A percentile compares a stretch with the other conserved stretches of the same genome.
These are phyloP conservation scores for Argyresthia albistria DNA, from an alignment of 2,888 invertebrate species.

Conservation along the genomic window DNA sequence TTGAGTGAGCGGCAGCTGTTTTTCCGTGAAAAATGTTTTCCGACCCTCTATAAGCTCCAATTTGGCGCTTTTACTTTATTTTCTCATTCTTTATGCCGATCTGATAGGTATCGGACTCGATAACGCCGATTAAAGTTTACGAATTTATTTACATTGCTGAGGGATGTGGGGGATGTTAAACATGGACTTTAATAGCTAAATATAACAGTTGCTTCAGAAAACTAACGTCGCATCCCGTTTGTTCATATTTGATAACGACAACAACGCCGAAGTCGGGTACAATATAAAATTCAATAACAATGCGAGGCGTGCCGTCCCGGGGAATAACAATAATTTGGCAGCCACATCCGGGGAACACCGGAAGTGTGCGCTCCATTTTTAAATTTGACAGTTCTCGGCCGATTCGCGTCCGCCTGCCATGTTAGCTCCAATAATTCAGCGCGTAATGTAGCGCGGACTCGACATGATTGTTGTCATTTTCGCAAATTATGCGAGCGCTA, in stretches of 20 bases:
- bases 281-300: constrained; percentile 64
- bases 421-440: constrained; percentile 35
- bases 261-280: constrained; percentile 43
- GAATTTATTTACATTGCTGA: neutral
- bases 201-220: neutral
- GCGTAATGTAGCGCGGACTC: constrained; percentile 57
- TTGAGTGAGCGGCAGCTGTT: constrained; percentile 39
- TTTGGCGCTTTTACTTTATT: constrained; percentile 7
- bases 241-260: constrained; percentile 15
- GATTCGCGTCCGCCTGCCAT: constrained; percentile 21
- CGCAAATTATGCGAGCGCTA: constrained; percentile 60
- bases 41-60: constrained; percentile 21
- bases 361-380: constrained; percentile 66
- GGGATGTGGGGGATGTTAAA: neutral
- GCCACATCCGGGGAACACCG: constrained; percentile 58
- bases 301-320: constrained; percentile 31
- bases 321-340: constrained; percentile 70
- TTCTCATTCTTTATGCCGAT: constrained; percentile 5
- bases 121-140: neutral
- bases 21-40: constrained; percentile 36
- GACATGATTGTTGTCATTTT: constrained; percentile 65
- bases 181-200: neutral
- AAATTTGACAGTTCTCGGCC: constrained; percentile 63
- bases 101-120: neutral
- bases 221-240: neutral